Conservation (phyloP, 1,140 invertebrate species). For the Plutomurus gul region DNA sequence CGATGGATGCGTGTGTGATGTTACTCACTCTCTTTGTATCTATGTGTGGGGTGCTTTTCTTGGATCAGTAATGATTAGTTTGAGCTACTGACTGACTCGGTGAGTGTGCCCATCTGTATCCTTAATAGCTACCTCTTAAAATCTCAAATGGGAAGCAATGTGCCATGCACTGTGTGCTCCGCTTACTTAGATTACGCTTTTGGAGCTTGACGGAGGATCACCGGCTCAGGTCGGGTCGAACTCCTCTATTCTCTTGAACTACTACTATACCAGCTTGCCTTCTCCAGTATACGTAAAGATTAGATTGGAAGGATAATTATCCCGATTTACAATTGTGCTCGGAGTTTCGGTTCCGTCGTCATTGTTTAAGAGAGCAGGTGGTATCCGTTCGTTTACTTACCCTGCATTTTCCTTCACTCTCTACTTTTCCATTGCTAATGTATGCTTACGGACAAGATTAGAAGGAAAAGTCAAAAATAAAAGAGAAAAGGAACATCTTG, state of each 20-base stretch:
- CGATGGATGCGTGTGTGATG: constrained; percentile 13
- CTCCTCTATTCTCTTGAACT: neutral
- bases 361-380: constrained; percentile 15
- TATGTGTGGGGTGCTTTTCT: constrained; percentile 37
- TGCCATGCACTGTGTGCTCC: neutral
- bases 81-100: constrained; percentile 34
- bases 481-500: constrained; percentile 2
- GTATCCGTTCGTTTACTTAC: neutral
- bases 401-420: neutral
- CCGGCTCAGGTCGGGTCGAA: constrained; percentile 17
- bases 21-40: neutral
- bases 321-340: constrained; percentile 11
- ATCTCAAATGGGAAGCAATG: constrained; percentile 21
- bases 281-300: no score
- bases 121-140: constrained; percentile 26
- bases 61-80: constrained; percentile 44
- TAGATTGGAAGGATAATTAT: constrained; percentile 17
- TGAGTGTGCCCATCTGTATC: constrained; percentile 33
- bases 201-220: neutral
- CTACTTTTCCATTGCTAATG: neutral
- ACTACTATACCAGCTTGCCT: no score
- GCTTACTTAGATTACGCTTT: constrained; percentile 1
- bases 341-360: neutral
- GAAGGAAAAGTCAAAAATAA: neutral
- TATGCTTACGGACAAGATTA: neutral